These are phyloP conservation scores for Drosophila setifemur DNA, from an alignment of 1,140 invertebrate species.

Conservation along the genomic window DNA sequence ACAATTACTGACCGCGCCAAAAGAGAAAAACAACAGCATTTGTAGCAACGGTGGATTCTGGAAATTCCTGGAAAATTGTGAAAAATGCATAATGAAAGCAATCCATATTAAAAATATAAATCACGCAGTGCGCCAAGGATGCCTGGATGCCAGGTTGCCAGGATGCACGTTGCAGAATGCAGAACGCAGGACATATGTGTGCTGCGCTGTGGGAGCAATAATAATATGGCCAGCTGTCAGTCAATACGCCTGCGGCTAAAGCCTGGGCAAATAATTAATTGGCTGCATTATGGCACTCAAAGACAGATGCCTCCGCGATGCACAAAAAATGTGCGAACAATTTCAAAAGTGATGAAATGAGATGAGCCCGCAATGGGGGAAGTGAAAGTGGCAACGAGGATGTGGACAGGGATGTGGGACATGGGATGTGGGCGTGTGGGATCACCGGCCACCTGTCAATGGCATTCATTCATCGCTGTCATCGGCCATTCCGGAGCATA, in stretches of 20 bases:
- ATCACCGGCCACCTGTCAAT: slow-evolving; percentile 55
- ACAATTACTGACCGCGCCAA: slow-evolving; percentile 59
- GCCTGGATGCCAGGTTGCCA: neutral
- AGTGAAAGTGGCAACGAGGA: no score
- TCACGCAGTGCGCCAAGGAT: slow-evolving; percentile 56
- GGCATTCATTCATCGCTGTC: slow-evolving; percentile 24
- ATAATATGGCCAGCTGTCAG: slow-evolving; percentile 70
- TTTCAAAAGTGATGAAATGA: slow-evolving; percentile 20
- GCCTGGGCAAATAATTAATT: slow-evolving; percentile 70
- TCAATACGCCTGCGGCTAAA: slow-evolving; percentile 56
- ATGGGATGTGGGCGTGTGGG: neutral
- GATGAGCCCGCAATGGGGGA: neutral
- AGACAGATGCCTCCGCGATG: neutral
- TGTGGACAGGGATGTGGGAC: neutral
- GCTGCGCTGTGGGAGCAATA: slow-evolving; percentile 57
- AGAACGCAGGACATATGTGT: slow-evolving; percentile 39
- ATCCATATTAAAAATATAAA: slow-evolving; percentile 77
- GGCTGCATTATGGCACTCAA: slow-evolving; percentile 59
- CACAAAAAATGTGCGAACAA: neutral
- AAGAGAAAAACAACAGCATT: neutral
- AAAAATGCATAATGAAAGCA: slow-evolving; percentile 79
- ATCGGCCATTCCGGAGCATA: slow-evolving; percentile 57
- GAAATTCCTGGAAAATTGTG: slow-evolving; percentile 41
- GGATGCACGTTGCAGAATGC: neutral
- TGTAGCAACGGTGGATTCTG: neutral